phyloP scores from a whole-genome alignment of 64 coral and sea anemone genomes.

The Actinia tenebrosa region DNA sequence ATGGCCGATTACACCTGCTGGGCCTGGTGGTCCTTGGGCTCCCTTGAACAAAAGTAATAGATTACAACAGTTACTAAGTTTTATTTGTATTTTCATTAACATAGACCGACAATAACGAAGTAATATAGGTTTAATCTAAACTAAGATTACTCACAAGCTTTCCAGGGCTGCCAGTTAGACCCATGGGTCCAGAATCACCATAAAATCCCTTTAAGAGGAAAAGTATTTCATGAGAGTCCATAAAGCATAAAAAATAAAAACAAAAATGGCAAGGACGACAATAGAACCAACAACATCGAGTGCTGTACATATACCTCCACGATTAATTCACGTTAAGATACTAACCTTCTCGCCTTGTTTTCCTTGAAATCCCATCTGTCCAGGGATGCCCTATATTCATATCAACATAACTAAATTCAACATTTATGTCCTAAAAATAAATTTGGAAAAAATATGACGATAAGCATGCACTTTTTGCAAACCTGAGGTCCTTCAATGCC shows the following conservation, averaged over 20 bases:
- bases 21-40: constrained; percentile 43
- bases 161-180: constrained; percentile 35
- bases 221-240: neutral
- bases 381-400: neutral
- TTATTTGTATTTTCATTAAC: neutral
- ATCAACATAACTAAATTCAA: too few species aligned
- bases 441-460: too few species aligned
- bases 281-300: neutral
- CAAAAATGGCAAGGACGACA: neutral
- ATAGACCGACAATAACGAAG: neutral
- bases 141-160: constrained; percentile 37
- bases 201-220: constrained; percentile 36
- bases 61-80: neutral
- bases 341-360: constrained; percentile 11
- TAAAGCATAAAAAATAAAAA: neutral
- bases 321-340: neutral
- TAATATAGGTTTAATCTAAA: neutral
- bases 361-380: constrained; percentile 2
- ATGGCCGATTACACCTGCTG: constrained; percentile 48
- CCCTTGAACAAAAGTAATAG: constrained; percentile 20
- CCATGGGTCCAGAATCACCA: constrained; percentile 36
- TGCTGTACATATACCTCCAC: neutral
- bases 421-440: too few species aligned
- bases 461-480: neutral
- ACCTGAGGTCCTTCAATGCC: constrained; percentile 54